Evolutionary conservation across 2,888 invertebrate genomes (phyloP).

Genomic region (Drosophila testacea): DNA sequence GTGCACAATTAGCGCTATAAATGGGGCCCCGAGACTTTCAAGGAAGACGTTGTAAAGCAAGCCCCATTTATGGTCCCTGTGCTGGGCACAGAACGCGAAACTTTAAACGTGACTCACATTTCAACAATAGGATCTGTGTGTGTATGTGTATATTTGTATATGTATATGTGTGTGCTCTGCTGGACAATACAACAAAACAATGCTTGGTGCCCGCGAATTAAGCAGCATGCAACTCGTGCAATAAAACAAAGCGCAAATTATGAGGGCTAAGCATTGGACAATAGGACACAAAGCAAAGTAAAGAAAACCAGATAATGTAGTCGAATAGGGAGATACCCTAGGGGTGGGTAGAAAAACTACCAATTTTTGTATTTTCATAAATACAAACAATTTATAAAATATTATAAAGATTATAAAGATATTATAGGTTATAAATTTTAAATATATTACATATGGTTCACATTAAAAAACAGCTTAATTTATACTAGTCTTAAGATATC

Average conservation of each 20-base stretch:
- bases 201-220: slow-evolving; percentile 52
- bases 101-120: slow-evolving; percentile 78
- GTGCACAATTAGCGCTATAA: slow-evolving; percentile 77
- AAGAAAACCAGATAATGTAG: slow-evolving; percentile 2
- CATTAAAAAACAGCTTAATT: no score
- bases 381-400: no score
- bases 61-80: slow-evolving; percentile 67
- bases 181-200: slow-evolving; percentile 34
- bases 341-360: background rate
- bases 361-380: no score
- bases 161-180: slow-evolving; percentile 13
- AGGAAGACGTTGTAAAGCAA: slow-evolving; percentile 30
- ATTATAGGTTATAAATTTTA: no score
- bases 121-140: slow-evolving; percentile 40
- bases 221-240: slow-evolving; percentile 68
- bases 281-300: slow-evolving; percentile 33
- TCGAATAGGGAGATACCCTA: slow-evolving; percentile 17
- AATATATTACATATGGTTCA: no score
- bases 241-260: slow-evolving; percentile 76
- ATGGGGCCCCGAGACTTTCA: slow-evolving; percentile 57
- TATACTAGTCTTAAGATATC: no score
- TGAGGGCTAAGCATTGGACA: slow-evolving; percentile 63
- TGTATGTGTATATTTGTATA: slow-evolving; percentile 8
- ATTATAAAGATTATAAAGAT: no score
- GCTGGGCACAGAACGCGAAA: slow-evolving; percentile 54